Base-by-base conservation (phyloP, 2,113 vertebrate species). In the Epinephelus fuscoguttatus region DNA sequence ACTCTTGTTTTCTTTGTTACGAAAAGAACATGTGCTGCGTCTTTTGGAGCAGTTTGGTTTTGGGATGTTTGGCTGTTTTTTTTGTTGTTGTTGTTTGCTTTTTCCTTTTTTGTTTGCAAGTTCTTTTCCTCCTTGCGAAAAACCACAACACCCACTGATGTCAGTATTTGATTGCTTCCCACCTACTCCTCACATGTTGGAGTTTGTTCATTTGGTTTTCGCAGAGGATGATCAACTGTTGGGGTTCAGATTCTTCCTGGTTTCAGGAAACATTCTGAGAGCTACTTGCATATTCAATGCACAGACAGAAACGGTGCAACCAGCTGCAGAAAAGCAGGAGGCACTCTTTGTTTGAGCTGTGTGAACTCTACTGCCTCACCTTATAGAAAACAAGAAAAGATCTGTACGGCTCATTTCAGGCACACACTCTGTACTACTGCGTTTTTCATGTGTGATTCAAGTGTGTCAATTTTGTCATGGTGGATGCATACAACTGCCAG, bases 21-120 rank as follows among this genome's bases (percentile, higher is more conserved):
- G 13, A 60, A 78, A 74, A 56, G 17, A 87, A 80, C 70, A 84
- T 33, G 45, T 42, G 61, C 42, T 42, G 17, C 62, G 27, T 77
- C 25, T 40, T 63, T 63, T 23, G 25, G 42, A 40, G n/a, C 50
- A 75, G 37, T 81, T 66, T 72, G 49, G 56, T 68, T 37, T 30
- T 6, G 2, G 12, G 6, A 33, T 52, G 59, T 74, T 81, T 52
- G n/a, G 1, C n/a, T 23, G 17, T 21, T 21, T 25, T 4, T 49
- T n/a, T n/a, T 40, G 25, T 50, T 52, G 42, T 45, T 45, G 42
- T 12, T 45, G 42, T 45, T 45, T 45, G 42, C 42, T 45, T 45
- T 45, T 10, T 45, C 42, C 2, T 21, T 30, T 30, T 53, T 21
- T 60, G 42, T 37, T 30, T 23, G 23, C 18, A 53, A 78, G 37